A percentile compares a stretch with the other conserved stretches of the same genome.
These are phyloP conservation scores for Myxocyprinus asiaticus DNA, from an alignment of 2,113 vertebrate species.

Conservation along the genomic window DNA sequence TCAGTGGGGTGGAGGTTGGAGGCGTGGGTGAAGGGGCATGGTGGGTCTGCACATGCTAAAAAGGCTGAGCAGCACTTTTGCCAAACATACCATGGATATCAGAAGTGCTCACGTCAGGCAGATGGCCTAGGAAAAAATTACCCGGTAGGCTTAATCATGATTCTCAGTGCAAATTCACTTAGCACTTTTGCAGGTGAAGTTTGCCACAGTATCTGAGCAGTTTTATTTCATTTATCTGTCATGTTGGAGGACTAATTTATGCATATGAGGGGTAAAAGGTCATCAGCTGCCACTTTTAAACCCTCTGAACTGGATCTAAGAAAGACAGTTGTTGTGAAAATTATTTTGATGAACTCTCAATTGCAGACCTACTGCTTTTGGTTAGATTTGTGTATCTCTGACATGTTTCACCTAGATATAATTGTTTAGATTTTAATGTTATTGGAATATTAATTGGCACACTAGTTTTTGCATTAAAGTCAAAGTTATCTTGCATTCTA, in stretches of 20 bases:
- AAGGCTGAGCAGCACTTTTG: slow-evolving; percentile 65
- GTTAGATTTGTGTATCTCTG: no score
- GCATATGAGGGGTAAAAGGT: background rate
- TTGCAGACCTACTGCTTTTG: no score
- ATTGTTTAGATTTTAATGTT: no score
- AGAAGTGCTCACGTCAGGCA: slow-evolving; percentile 45
- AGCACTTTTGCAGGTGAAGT: background rate
- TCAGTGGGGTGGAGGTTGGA: background rate
- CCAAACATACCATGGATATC: slow-evolving; percentile 49
- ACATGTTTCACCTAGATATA: no score
- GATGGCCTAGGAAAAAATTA: slow-evolving; percentile 52
- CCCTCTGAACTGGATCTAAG: no score
- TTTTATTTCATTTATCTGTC: background rate
- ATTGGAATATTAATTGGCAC: no score
- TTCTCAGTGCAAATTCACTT: slow-evolving; percentile 5
- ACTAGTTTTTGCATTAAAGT: no score
- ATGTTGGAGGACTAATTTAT: background rate
- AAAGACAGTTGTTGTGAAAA: no score
- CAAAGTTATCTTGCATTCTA: no score
- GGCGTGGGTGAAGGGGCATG: background rate
- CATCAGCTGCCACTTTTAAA: background rate
- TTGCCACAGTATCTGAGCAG: background rate
- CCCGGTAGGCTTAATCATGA: slow-evolving; percentile 8
- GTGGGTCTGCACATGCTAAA: slow-evolving; percentile 44
- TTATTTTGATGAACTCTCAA: no score